Conservation (phyloP, 2,113 vertebrate species). For the Carassius carassius region DNA sequence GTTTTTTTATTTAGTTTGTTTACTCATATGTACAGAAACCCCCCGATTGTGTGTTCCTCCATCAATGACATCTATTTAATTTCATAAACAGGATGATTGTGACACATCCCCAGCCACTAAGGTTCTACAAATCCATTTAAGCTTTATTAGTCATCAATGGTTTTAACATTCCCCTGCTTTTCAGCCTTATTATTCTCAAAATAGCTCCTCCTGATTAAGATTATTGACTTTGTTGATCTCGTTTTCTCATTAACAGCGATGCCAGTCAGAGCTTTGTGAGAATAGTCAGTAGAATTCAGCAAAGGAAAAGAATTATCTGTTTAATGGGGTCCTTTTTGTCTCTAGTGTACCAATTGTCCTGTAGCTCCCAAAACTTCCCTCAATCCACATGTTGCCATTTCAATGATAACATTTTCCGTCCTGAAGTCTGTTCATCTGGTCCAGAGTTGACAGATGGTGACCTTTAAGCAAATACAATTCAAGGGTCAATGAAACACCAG, state of each 20-base stretch:
- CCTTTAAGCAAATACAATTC: constrained; percentile 52
- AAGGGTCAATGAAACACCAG: constrained; percentile 50
- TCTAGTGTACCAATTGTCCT: constrained; percentile 11
- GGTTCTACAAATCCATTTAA: neutral
- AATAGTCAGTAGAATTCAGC: neutral
- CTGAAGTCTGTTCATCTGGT: constrained; percentile 20
- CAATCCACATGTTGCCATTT: constrained; percentile 31
- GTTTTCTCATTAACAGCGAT: constrained; percentile 21
- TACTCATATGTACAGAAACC: constrained; percentile 13
- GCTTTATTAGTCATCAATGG: neutral
- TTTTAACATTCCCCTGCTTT: neutral
- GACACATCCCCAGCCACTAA: neutral
- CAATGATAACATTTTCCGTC: constrained; percentile 44
- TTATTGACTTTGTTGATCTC: constrained; percentile 15
- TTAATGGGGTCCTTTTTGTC: constrained; percentile 18
- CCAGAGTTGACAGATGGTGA: constrained; percentile 54
- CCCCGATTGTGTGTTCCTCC: constrained; percentile 6
- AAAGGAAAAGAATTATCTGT: neutral
- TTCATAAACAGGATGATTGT: neutral
- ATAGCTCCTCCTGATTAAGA: constrained; percentile 11
- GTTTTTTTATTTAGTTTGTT: constrained; percentile 11
- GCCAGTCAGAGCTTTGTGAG: constrained; percentile 14
- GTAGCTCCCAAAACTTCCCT: neutral
- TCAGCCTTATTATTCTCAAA: neutral
- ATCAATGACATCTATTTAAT: neutral